Evolutionary conservation across 2,113 vertebrate species (phyloP), one percentile per base, ranked within the genome.

Genomic region (Trochalopteron elliotii): DNA sequence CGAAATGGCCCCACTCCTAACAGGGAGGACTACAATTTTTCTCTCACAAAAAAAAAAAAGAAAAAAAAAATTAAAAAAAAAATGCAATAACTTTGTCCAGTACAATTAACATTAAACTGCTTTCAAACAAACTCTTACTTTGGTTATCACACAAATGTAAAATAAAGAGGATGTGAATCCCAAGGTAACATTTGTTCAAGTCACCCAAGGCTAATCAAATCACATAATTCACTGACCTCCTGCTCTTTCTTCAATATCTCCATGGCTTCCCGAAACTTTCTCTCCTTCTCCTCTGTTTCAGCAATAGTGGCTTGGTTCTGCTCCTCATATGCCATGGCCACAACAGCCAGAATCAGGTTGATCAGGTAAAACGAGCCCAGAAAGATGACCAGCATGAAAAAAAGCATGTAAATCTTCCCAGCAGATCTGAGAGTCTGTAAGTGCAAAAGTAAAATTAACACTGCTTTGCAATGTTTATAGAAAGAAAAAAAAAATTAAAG

Each of bases 261-360:
- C 98, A 99, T 98, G 49, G 99, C 99, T 83, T 98, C 98, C 89
- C 99, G 99, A 87, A 99, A 99, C 94, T 99, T 99, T 18, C 98
- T 98, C 68, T 99, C 99, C 59, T 99, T 99, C 94, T 99, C 98
- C 53, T 98, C 97, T 3, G 99, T 99, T 98, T 99, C 99, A 0
- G 99, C 99, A n/a, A 99, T 99, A 93, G 99, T 99, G 57, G 99
- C 99, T 97, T 99, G 99, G 98, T 99, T 99, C 97, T 99, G 99
- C 89, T 99, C 99, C 95, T 99, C 99, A 2, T 99, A 99, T 0
- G 99, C 99, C 99, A 99, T 99, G 93, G 99, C 99, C 5, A 99
- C 99, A 91, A 99, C 99, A 15, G 99, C 99, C 97, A 99, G 96
- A 97, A 99, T 99, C 91, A 99, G 97, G 96, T 99, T 99, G 84